These are phyloP conservation scores for Eretmocerus hayati DNA, from an alignment of 2,888 invertebrate species.

Conservation along the genomic window DNA sequence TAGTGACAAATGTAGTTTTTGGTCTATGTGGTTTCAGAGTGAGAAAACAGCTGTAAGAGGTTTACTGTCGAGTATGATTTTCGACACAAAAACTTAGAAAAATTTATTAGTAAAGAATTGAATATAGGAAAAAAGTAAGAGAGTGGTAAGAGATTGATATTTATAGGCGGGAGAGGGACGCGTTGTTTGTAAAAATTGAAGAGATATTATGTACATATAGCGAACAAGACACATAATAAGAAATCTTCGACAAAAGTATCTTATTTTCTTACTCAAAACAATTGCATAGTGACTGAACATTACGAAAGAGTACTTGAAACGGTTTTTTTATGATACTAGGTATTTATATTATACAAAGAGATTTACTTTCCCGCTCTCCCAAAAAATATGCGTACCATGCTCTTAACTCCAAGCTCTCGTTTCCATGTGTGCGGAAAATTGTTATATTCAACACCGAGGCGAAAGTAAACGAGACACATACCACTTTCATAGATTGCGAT, in stretches of 20 bases:
- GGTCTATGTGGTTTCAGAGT: background rate
- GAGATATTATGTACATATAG: conserved; percentile 37
- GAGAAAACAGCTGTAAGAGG: background rate
- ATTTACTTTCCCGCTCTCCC: conserved; percentile 17
- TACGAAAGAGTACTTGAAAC: conserved; percentile 16
- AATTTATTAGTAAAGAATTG: background rate
- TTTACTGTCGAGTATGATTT: conserved; percentile 5
- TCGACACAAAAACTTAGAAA: conserved; percentile 6
- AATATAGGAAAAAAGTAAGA: background rate
- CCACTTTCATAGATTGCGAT: no score
- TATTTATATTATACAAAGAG: conserved; percentile 18
- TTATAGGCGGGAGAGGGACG: conserved; percentile 5
- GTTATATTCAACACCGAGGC: no score
- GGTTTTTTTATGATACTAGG: conserved; percentile 18
- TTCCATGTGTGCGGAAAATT: no score
- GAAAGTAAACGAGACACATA: no score
- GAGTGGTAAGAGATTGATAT: background rate
- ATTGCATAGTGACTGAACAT: conserved; percentile 34
- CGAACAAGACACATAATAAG: conserved; percentile 16
- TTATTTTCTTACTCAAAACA: conserved; percentile 44
- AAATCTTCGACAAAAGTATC: conserved; percentile 42
- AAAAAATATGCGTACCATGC: conserved; percentile 12
- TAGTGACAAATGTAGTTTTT: conserved; percentile 9
- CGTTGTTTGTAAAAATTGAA: conserved; percentile 19
- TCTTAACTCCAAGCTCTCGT: no score